Evolutionary conservation across 2,888 invertebrate genomes (phyloP).

Genomic region (Adelognathus sp.): DNA sequence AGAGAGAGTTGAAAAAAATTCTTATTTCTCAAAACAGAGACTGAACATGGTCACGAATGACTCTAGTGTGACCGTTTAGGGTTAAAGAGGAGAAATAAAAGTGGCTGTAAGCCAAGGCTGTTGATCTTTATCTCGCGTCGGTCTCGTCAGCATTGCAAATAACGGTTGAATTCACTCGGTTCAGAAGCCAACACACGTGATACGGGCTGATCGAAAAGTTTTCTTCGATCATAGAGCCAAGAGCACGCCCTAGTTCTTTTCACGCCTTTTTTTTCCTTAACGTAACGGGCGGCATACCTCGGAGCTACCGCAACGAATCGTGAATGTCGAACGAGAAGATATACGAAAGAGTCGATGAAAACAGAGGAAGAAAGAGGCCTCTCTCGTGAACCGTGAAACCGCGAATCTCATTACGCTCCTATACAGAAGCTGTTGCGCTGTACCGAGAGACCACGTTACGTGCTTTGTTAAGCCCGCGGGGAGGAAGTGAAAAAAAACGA

Average conservation of each 20-base stretch:
- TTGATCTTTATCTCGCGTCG: background rate
- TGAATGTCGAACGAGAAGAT: constrained; percentile 3
- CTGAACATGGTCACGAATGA: too few species aligned
- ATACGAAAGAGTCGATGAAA: constrained; percentile 26
- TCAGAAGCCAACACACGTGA: background rate
- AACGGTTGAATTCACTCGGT: background rate
- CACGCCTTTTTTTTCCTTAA: background rate
- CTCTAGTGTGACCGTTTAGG: too few species aligned
- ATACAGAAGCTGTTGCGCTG: constrained; percentile 26
- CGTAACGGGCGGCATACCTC: constrained; percentile 4
- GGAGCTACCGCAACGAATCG: constrained; percentile 24
- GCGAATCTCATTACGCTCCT: constrained; percentile 60
- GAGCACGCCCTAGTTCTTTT: background rate
- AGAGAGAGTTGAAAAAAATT: too few species aligned
- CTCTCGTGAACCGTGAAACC: constrained; percentile 69
- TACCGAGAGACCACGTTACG: background rate
- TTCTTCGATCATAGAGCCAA: background rate
- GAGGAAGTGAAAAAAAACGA: constrained; percentile 63
- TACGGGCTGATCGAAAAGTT: background rate
- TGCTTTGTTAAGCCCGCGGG: background rate
- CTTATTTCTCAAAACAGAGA: too few species aligned
- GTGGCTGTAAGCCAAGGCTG: background rate
- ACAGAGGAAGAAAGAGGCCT: constrained; percentile 21
- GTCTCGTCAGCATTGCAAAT: background rate
- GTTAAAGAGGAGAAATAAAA: background rate